Percentiles rank a stretch among this genome's conserved stretches.
Conservation (phyloP, 1,140 invertebrate genomes). For the Orius insidiosus region DNA sequence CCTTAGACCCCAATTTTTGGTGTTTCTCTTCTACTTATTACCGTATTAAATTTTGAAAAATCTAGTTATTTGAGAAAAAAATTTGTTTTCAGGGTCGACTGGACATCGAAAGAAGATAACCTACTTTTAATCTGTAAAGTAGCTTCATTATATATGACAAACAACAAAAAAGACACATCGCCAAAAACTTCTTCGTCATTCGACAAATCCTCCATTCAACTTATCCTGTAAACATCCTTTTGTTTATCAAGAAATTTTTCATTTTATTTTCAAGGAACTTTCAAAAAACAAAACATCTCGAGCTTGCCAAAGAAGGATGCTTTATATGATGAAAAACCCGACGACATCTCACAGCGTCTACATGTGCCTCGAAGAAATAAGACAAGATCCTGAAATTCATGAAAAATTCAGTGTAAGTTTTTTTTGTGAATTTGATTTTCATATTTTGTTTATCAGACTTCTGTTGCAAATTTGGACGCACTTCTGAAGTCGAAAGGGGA, state of each 20-base stretch:
- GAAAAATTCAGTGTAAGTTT: conserved; percentile 24
- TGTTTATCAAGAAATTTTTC: neutral
- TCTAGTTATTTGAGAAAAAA: neutral
- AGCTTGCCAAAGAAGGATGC: conserved; percentile 45
- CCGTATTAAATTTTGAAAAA: too few species aligned
- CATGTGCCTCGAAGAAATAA: conserved; percentile 40
- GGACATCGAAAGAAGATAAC: conserved; percentile 42
- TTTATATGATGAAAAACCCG: conserved; percentile 41
- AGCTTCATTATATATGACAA: conserved; percentile 41
- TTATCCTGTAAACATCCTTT: conserved; percentile 22
- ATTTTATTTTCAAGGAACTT: conserved; percentile 2
- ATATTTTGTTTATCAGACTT: conserved; percentile 34
- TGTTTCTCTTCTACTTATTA: too few species aligned
- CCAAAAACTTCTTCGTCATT: conserved; percentile 30
- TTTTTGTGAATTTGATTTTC: neutral
- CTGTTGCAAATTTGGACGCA: conserved; percentile 25
- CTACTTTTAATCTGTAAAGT: conserved; percentile 49
- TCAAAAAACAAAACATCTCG: conserved; percentile 48
- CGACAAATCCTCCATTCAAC: conserved; percentile 42
- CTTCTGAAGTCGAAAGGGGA: conserved; percentile 7
- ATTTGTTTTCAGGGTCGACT: conserved; percentile 31
- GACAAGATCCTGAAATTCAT: conserved; percentile 33
- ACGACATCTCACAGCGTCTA: conserved; percentile 35
- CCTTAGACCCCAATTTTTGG: too few species aligned
- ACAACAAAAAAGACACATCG: conserved; percentile 30